These are phyloP conservation scores for Archips crataeganus DNA, from an alignment of 2,888 invertebrate species.

Conservation along the genomic window DNA sequence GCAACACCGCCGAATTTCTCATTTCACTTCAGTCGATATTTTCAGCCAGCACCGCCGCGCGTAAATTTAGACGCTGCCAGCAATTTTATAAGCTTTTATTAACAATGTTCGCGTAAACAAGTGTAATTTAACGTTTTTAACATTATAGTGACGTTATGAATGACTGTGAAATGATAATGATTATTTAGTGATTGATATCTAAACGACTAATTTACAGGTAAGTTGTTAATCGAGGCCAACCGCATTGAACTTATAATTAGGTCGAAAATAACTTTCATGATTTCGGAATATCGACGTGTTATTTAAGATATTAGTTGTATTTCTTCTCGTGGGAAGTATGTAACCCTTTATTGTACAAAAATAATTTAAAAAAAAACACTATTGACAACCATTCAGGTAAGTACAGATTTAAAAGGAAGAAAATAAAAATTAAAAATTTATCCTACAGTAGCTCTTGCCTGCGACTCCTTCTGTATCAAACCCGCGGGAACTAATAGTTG, in stretches of 20 bases:
- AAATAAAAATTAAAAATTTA: too few species aligned
- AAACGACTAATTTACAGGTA: constrained; percentile 23
- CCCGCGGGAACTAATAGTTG: too few species aligned
- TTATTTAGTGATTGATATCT: constrained; percentile 27
- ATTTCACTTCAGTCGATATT: constrained; percentile 65
- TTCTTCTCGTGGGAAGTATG: too few species aligned
- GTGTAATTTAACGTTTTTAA: background rate
- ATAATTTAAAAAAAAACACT: too few species aligned
- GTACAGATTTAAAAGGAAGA: too few species aligned
- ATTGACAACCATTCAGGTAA: too few species aligned
- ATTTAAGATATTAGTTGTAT: too few species aligned
- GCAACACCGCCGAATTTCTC: constrained; percentile 35
- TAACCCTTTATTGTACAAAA: too few species aligned
- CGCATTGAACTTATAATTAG: constrained; percentile 17
- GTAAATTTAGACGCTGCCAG: constrained; percentile 21
- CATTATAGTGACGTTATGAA: background rate
- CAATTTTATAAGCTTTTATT: constrained; percentile 12
- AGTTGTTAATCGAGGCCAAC: constrained; percentile 25
- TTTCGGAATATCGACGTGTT: background rate
- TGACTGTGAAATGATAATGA: constrained; percentile 31
- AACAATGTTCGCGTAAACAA: background rate
- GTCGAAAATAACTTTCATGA: constrained; percentile 3
- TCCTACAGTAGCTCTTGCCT: too few species aligned
- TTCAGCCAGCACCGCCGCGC: constrained; percentile 49
- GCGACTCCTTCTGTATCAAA: too few species aligned